Percentiles rank a stretch among this genome's conserved stretches.
Evolutionary conservation across 2,797 vertebrate genomes (phyloP).

Genomic region (Lycodopsis pacificus): DNA sequence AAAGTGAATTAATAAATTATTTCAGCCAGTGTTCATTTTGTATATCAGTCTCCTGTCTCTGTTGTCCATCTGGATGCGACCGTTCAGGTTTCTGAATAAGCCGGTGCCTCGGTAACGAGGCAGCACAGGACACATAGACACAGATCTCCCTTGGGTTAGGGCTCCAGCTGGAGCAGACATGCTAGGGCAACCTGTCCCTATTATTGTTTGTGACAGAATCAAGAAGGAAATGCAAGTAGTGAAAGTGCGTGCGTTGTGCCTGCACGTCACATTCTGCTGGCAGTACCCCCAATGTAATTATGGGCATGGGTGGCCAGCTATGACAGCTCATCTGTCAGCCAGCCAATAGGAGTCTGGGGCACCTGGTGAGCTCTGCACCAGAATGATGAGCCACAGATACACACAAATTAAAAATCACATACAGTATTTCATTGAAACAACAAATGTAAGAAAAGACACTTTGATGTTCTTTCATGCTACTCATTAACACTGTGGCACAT

Average conservation of each 20-base stretch:
- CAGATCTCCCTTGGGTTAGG: constrained; percentile 65
- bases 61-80: constrained; percentile 68
- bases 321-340: constrained; percentile 87
- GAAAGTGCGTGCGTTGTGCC: constrained; percentile 65
- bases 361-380: constrained; percentile 75
- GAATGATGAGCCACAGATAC: constrained; percentile 67
- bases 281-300: constrained; percentile 83
- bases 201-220: constrained; percentile 84
- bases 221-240: constrained; percentile 79
- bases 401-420: constrained; percentile 73
- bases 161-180: constrained; percentile 78
- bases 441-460: constrained; percentile 28
- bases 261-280: constrained; percentile 75
- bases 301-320: constrained; percentile 84
- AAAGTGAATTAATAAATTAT: constrained; percentile 45
- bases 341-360: constrained; percentile 73
- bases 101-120: constrained; percentile 55
- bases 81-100: constrained; percentile 49
- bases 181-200: constrained; percentile 75
- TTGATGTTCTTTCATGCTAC: constrained; percentile 29
- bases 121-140: constrained; percentile 55
- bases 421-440: constrained; percentile 48
- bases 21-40: constrained; percentile 44
- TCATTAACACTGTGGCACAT: constrained; percentile 35
- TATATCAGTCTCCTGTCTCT: constrained; percentile 52